Conservation (phyloP, 2,888 invertebrate species). For the Agriotes lineatus region DNA sequence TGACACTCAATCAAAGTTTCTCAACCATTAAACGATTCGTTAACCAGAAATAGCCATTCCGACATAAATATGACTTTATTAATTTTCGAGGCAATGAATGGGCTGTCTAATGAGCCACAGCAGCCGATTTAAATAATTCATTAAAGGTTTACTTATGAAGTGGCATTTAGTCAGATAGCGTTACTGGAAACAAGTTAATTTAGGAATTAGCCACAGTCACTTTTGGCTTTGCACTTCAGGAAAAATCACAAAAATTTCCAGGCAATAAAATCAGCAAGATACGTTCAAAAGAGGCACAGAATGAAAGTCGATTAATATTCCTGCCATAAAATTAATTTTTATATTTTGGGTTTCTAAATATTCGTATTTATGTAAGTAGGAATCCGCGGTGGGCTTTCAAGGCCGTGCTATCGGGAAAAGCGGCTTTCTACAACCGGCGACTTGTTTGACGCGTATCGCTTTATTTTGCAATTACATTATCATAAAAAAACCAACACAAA, state of each 20-base stretch:
- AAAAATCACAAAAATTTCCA: no score
- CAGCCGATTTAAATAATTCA: neutral
- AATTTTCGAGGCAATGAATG: neutral
- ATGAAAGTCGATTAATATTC: neutral
- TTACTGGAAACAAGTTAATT: constrained; percentile 28
- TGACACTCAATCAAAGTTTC: no score
- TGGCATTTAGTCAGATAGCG: neutral
- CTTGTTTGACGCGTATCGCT: neutral
- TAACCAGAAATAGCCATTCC: neutral
- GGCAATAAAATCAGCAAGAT: no score
- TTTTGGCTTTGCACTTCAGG: no score
- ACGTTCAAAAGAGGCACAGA: no score
- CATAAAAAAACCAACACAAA: constrained; percentile 1
- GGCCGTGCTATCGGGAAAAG: constrained; percentile 7
- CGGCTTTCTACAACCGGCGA: constrained; percentile 15
- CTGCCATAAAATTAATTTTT: constrained; percentile 4
- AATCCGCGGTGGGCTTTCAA: constrained; percentile 13
- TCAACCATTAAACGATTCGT: no score
- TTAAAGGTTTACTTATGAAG: neutral
- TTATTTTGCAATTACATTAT: constrained; percentile 18
- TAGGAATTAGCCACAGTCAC: constrained; percentile 37
- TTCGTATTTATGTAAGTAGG: constrained; percentile 7
- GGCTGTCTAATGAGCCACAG: no score
- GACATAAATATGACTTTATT: constrained; percentile 5
- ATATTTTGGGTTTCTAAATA: neutral